Conservation (phyloP, 1,140 invertebrate species). For the Galendromus occidentalis region DNA sequence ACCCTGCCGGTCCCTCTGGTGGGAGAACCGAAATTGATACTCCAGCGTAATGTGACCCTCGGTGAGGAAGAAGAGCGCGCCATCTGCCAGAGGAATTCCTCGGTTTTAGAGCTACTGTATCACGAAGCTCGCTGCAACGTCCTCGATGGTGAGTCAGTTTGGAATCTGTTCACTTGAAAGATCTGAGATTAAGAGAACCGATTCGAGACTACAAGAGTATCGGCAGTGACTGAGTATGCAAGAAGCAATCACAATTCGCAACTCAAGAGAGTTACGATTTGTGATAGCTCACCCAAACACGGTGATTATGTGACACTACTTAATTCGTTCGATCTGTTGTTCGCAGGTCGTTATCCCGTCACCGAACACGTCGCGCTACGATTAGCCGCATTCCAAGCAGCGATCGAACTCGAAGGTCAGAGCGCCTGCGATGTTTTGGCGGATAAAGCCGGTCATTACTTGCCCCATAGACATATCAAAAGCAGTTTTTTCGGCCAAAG, state of each 20-base stretch:
- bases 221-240: too few relatives aligned
- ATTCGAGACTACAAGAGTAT: too few relatives aligned
- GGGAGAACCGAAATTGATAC: slow-evolving; percentile 1
- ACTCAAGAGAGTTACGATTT: too few relatives aligned
- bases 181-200: too few relatives aligned
- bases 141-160: background rate
- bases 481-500: background rate
- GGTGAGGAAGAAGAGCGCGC: background rate
- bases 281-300: too few relatives aligned
- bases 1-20: background rate
- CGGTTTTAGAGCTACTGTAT: slow-evolving; percentile 1
- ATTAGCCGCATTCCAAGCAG: background rate
- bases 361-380: background rate
- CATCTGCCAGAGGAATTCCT: background rate
- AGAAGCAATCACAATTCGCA: too few relatives aligned
- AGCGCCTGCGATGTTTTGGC: slow-evolving; percentile 8
- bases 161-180: too few relatives aligned
- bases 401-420: slow-evolving; percentile 1
- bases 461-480: background rate
- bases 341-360: background rate
- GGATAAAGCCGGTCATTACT: background rate
- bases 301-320: too few relatives aligned
- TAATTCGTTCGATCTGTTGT: background rate
- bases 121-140: slow-evolving; percentile 2
- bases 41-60: background rate